Evolutionary conservation across 64 coral and sea anemone genomes (phyloP).

Genomic region (Acropora yongei): DNA sequence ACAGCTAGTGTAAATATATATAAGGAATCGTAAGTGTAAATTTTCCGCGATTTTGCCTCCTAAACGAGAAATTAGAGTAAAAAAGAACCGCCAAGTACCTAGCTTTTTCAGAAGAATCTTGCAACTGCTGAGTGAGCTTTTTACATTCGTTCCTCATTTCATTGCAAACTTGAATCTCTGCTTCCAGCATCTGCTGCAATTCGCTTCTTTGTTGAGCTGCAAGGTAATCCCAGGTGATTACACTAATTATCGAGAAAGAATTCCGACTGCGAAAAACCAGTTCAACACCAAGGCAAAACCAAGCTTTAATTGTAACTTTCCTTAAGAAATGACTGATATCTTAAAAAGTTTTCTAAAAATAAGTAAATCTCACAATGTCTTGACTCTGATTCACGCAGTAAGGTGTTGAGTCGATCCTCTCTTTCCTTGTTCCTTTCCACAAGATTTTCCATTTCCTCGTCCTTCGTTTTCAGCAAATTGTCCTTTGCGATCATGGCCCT

Average conservation of each 20-base stretch:
- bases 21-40: no score
- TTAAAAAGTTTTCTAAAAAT: not conserved
- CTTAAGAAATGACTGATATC: no score
- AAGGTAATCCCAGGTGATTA: not conserved
- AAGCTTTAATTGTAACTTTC: not conserved
- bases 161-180: constrained; percentile 79
- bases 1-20: no score
- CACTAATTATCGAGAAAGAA: not conserved
- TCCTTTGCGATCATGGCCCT: constrained; percentile 36
- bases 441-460: constrained; percentile 42
- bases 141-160: constrained; percentile 81
- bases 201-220: constrained; percentile 75
- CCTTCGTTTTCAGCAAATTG: constrained; percentile 59
- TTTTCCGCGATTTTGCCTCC: not conserved
- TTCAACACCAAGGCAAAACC: no score
- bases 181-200: constrained; percentile 82
- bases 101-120: constrained; percentile 69
- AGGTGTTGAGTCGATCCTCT: constrained; percentile 63
- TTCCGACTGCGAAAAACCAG: no score
- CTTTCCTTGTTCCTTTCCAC: constrained; percentile 56
- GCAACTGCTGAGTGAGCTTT: constrained; percentile 67
- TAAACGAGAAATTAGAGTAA: not conserved
- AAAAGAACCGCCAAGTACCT: constrained; percentile 38
- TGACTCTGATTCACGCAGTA: constrained; percentile 72
- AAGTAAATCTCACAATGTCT: constrained; percentile 54